phyloP scores from a whole-genome alignment of 1,140 invertebrate genomes.

The Ptiloglossa arizonensis region DNA sequence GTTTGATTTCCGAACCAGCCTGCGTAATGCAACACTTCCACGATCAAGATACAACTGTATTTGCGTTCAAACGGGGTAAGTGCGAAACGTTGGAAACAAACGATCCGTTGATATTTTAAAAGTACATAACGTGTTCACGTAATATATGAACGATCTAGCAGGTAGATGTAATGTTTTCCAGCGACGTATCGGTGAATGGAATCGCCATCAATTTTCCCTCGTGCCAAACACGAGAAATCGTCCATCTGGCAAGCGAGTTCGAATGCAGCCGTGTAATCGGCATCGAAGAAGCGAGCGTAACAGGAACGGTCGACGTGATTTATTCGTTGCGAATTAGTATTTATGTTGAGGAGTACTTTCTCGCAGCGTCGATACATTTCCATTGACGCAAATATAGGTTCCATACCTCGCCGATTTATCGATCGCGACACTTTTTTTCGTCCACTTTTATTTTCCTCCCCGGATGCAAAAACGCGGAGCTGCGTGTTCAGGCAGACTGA shows the following conservation, averaged over 20 bases:
- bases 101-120: not conserved
- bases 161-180: not conserved
- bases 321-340: conserved; percentile 39
- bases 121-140: not conserved
- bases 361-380: conserved; percentile 5
- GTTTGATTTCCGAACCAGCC: too few relatives aligned
- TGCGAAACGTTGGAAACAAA: not conserved
- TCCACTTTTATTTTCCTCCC: too few relatives aligned
- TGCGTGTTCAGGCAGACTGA: not conserved
- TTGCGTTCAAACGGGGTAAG: not conserved
- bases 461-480: not conserved
- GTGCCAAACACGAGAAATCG: conserved; percentile 18
- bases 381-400: not conserved
- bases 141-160: not conserved
- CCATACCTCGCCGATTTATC: conserved; percentile 4
- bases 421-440: not conserved
- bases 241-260: not conserved
- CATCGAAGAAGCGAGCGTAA: not conserved
- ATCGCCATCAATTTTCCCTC: conserved; percentile 7
- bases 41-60: not conserved
- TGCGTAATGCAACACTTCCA: too few relatives aligned
- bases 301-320: conserved; percentile 10
- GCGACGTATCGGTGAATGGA: not conserved
- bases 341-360: not conserved
- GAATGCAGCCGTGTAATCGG: conserved; percentile 16